Conservation (phyloP, 2,888 invertebrate species). For the Melinopterus prodromus region DNA sequence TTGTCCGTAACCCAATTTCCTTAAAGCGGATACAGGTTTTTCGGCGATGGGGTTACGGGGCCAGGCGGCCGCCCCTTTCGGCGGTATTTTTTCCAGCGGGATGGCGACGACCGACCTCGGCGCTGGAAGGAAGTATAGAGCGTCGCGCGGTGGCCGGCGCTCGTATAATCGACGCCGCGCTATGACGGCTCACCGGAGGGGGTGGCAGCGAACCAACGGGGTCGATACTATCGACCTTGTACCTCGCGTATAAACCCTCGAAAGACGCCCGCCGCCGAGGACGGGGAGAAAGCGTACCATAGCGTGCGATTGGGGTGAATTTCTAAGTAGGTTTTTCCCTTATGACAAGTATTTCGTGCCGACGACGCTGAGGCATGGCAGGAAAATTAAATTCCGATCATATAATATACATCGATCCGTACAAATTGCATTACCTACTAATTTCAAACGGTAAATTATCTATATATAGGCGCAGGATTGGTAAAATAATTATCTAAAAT, state of each 20-base stretch:
- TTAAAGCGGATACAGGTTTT: background rate
- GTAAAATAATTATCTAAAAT: too few species aligned
- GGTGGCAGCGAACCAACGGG: background rate
- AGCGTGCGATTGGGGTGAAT: background rate
- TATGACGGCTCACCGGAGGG: background rate
- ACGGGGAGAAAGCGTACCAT: background rate
- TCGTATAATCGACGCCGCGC: background rate
- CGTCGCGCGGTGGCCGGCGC: background rate
- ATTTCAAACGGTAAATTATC: too few species aligned
- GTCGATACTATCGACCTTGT: constrained; percentile 4
- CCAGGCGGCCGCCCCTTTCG: background rate
- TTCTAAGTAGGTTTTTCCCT: constrained; percentile 4
- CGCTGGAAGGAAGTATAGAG: background rate
- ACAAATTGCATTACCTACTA: background rate
- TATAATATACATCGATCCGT: background rate
- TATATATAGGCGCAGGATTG: too few species aligned
- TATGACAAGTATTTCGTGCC: background rate
- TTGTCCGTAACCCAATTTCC: background rate
- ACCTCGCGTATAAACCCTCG: background rate
- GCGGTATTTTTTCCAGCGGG: background rate
- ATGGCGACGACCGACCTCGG: background rate
- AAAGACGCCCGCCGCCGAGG: background rate
- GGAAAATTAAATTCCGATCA: background rate
- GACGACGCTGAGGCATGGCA: background rate
- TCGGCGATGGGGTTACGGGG: background rate